phyloP scores from a whole-genome alignment of 2,113 vertebrate genomes.

The Urocynchramus pylzowi region DNA sequence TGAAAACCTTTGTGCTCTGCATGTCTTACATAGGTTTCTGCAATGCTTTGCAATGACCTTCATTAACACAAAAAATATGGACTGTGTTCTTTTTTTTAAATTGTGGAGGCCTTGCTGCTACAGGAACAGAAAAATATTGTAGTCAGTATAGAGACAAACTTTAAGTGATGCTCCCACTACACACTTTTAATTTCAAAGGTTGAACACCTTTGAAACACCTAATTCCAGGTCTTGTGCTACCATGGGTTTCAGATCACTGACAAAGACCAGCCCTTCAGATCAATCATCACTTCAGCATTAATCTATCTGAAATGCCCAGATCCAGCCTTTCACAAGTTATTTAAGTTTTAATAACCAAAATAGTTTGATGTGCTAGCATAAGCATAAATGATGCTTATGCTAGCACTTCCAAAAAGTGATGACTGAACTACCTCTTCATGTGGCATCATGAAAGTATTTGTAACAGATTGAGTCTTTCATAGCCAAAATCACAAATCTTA shows the following conservation, averaged over 20 bases:
- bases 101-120: neutral
- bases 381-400: conserved; percentile 22
- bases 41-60: neutral
- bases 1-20: neutral
- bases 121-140: neutral
- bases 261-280: neutral
- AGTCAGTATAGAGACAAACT: neutral
- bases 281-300: neutral
- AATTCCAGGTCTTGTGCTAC: neutral
- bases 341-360: neutral
- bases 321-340: conserved; percentile 20
- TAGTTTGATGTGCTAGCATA: too few relatives aligned
- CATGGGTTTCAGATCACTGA: neutral
- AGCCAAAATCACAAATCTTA: conserved; percentile 55
- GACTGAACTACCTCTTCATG: neutral
- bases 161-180: neutral
- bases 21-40: neutral
- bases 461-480: neutral
- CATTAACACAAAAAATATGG: neutral
- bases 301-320: neutral
- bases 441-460: conserved; percentile 30
- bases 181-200: neutral
- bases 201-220: neutral
- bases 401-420: neutral
- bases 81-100: neutral